phyloP scores from a whole-genome alignment of 1,140 invertebrate genomes.

The Achroia grisella region DNA sequence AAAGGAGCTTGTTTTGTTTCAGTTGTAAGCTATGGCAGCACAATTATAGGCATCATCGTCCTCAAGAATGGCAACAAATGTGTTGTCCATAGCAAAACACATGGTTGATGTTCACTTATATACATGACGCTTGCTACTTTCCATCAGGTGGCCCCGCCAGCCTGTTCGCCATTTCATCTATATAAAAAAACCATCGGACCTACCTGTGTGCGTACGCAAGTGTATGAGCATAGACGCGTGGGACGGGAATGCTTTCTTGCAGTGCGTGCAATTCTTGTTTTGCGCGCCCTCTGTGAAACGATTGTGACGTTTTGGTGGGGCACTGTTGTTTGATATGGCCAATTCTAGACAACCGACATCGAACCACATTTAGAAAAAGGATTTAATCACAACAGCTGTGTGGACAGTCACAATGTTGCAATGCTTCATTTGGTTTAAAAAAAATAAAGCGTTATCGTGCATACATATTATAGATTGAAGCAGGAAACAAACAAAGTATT shows the following conservation, averaged over 20 bases:
- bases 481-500: slow-evolving; percentile 42
- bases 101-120: too few relatives aligned
- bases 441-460: neutral
- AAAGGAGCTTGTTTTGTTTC: too few relatives aligned
- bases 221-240: slow-evolving; percentile 86
- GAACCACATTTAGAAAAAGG: slow-evolving; percentile 50
- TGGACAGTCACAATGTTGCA: slow-evolving; percentile 20
- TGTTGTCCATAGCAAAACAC: too few relatives aligned
- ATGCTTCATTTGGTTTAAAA: slow-evolving; percentile 26
- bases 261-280: slow-evolving; percentile 81
- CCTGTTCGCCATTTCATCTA: too few relatives aligned
- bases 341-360: slow-evolving; percentile 77
- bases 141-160: too few relatives aligned
- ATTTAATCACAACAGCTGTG: slow-evolving; percentile 16
- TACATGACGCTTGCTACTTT: too few relatives aligned
- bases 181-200: slow-evolving; percentile 11
- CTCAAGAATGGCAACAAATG: too few relatives aligned
- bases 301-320: slow-evolving; percentile 75
- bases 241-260: slow-evolving; percentile 84
- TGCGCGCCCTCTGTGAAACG: slow-evolving; percentile 76
- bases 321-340: slow-evolving; percentile 84
- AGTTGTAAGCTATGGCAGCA: too few relatives aligned
- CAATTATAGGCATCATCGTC: too few relatives aligned
- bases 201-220: slow-evolving; percentile 80
- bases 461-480: neutral